A percentile compares a stretch with the other conserved stretches of the same genome.
phyloP scores from a whole-genome alignment of 1,140 invertebrate species.

The Mizuhopecten yessoensis region DNA sequence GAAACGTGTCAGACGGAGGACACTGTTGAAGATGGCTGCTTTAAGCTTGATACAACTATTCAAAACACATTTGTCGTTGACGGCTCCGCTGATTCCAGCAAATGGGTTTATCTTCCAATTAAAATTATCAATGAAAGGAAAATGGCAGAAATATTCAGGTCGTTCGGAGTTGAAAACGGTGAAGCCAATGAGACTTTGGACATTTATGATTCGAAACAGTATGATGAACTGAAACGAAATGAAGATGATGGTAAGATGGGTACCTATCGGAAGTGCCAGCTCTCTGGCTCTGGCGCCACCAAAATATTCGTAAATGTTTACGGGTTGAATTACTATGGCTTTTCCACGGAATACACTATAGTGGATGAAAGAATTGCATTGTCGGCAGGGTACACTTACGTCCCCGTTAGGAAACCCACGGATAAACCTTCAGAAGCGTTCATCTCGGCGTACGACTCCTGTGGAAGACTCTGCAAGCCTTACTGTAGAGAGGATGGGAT shows the following conservation, averaged over 20 bases:
- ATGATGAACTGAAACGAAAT: slow-evolving; percentile 13
- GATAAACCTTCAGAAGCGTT: slow-evolving; percentile 44
- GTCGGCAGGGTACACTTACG: slow-evolving; percentile 42
- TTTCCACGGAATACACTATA: slow-evolving; percentile 54
- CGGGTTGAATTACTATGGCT: slow-evolving; percentile 55
- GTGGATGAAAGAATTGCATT: slow-evolving; percentile 58
- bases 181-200: slow-evolving; percentile 53
- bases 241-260: slow-evolving; percentile 45
- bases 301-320: slow-evolving; percentile 56
- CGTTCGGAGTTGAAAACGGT: slow-evolving; percentile 65
- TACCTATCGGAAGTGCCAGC: slow-evolving; percentile 36
- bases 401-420: slow-evolving; percentile 49
- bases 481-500: not conserved
- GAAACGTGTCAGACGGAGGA: not conserved
- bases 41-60: slow-evolving; percentile 37
- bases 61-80: slow-evolving; percentile 72
- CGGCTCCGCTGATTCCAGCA: slow-evolving; percentile 62
- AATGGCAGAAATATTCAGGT: slow-evolving; percentile 58
- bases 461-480: slow-evolving; percentile 61
- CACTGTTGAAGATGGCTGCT: not conserved
- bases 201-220: slow-evolving; percentile 64
- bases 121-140: slow-evolving; percentile 67
- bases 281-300: slow-evolving; percentile 54
- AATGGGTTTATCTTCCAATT: slow-evolving; percentile 70
- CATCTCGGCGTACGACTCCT: slow-evolving; percentile 60